Evolutionary conservation across 1,140 invertebrate species (phyloP), one percentile per base, ranked within the genome.

Genomic region (Neodiprion virginianus): DNA sequence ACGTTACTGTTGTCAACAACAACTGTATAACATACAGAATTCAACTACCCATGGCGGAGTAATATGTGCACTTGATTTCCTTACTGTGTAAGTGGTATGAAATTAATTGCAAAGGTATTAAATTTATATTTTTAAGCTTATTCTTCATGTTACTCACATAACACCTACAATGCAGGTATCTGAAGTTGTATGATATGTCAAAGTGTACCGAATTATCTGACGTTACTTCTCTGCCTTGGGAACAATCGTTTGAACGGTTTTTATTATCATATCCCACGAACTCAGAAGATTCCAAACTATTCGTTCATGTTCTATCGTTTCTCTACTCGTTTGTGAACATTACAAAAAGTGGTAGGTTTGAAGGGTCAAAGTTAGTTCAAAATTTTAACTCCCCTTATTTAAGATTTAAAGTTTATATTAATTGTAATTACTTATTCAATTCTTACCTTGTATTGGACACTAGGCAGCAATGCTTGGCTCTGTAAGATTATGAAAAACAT

Each of bases 21-120:
- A 89, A 71, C 78, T 93, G 11, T 84, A 89, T 14, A 86, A 85
- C n/a, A 85, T 93, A 53, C 91, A 93, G 79, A 93, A 91, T 84
- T 92, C 91, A 11, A 91, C 90, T 0, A 88, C 89, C 0, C 92
- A 93, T 75, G 81, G 83, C 48, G 86, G 88, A 75, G 91, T 92
- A 23, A 83, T 80, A 17, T 87, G 89, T 65, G 87, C 89, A 7
- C 75, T 93, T 1, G 85, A 89, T 79, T 87, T 88, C 65, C 79
- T 93, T 12, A 89, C 88, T 72, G 89, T 90, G 92, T 93, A 87
- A 83, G 79, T 85, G 69, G 65, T 70, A 61, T 61, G 53, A 17
- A 61, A 61, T 14, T 0, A 61, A 61, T 40, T 40, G 28, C 14
- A n/a, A 66, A 7, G 28, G 28, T 40, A 40, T 40, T 40, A 5